Conservation (phyloP, 2,113 vertebrate genomes). For the Pycnonotus jocosus region DNA sequence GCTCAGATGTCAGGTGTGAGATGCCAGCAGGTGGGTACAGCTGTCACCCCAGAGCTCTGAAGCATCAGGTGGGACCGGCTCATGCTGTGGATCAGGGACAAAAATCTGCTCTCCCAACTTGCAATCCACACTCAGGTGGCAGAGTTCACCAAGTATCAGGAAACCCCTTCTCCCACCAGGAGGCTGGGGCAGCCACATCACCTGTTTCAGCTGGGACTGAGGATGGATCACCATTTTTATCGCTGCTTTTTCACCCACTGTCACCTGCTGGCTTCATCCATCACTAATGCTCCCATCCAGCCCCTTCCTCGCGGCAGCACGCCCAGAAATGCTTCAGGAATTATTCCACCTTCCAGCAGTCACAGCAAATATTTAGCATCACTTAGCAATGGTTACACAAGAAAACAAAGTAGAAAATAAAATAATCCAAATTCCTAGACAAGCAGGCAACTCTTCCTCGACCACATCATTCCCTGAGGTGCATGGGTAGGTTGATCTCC, state of each 20-base stretch:
- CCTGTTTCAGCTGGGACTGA: not conserved
- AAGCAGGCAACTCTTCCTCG: not conserved
- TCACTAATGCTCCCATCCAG: not conserved
- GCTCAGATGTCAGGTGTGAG: not conserved
- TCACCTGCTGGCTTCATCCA: not conserved
- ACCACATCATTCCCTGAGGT: not conserved
- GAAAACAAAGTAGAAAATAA: not conserved
- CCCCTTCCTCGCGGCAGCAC: accelerated
- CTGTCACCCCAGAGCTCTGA: not conserved
- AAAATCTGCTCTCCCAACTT: not conserved
- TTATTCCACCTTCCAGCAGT: not conserved
- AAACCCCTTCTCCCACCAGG: not conserved
- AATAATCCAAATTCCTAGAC: not conserved
- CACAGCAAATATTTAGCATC: not conserved
- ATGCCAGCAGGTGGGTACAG: not conserved
- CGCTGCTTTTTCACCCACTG: not conserved
- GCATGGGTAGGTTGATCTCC: not conserved
- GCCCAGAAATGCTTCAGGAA: not conserved
- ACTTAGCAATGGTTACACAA: not conserved
- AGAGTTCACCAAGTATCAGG: not conserved
- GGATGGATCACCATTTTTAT: not conserved
- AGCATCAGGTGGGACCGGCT: not conserved
- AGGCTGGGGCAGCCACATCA: not conserved
- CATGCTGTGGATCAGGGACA: not conserved
- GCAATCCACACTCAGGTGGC: accelerated